Evolutionary conservation across 1,140 invertebrate species (phyloP).

Genomic region (Dendroctonus ponderosae): DNA sequence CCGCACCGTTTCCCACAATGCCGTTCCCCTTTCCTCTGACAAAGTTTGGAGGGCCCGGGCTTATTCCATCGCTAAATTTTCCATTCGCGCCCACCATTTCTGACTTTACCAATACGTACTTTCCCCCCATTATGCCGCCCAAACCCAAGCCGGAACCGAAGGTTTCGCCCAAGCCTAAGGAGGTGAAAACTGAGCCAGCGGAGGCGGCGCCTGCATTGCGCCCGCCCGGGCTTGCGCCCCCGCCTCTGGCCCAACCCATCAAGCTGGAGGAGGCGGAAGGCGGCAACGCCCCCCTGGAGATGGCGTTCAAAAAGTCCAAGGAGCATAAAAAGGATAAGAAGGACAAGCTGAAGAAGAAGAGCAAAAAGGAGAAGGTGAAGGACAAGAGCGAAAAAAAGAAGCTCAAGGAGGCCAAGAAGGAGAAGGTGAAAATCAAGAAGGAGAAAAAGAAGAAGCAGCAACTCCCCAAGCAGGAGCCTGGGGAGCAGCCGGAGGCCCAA

Average conservation of each 20-base stretch:
- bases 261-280: constrained; percentile 8
- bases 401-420: constrained; percentile 60
- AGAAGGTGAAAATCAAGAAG: constrained; percentile 58
- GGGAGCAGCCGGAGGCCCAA: constrained; percentile 44
- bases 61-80: constrained; percentile 64
- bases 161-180: constrained; percentile 38
- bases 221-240: constrained; percentile 10
- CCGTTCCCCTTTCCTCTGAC: constrained; percentile 52
- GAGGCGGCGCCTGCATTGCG: constrained; percentile 36
- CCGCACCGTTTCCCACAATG: constrained; percentile 45
- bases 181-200: constrained; percentile 30
- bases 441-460: constrained; percentile 58
- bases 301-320: constrained; percentile 49
- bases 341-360: constrained; percentile 64
- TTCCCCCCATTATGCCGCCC: constrained; percentile 49
- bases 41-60: constrained; percentile 53
- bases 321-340: constrained; percentile 77
- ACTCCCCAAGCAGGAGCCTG: constrained; percentile 48
- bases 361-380: constrained; percentile 59
- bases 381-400: constrained; percentile 60
- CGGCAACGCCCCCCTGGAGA: constrained; percentile 12
- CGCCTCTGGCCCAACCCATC: constrained; percentile 31
- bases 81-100: constrained; percentile 50
- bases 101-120: constrained; percentile 56
- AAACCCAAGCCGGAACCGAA: constrained; percentile 46